Conservation (phyloP, 2,113 vertebrate genomes). For the Egretta garzetta region DNA sequence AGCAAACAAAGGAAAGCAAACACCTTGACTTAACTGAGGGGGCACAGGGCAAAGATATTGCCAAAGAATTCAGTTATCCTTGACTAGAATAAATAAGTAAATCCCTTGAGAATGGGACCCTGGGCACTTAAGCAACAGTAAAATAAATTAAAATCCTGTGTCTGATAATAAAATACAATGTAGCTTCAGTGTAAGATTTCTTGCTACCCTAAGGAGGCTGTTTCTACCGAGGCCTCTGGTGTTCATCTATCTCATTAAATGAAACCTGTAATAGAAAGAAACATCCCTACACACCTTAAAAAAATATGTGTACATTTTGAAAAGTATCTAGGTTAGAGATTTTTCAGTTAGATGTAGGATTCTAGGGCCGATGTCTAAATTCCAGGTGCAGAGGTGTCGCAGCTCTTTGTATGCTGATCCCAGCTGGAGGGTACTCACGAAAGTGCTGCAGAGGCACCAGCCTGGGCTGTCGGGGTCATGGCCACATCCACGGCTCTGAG, state of each 20-base stretch:
- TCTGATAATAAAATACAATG: conserved; percentile 24
- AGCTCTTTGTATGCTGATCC: not conserved
- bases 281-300: not conserved
- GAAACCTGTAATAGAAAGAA: not conserved
- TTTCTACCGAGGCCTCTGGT: not conserved
- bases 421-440: not conserved
- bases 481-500: rapidly evolving
- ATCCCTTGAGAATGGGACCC: not conserved
- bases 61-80: conserved; percentile 23
- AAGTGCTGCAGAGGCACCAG: not conserved
- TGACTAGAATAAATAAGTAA: conserved; percentile 38
- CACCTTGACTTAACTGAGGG: conserved; percentile 14
- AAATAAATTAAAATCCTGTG: conserved; percentile 30
- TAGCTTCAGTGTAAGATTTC: not conserved
- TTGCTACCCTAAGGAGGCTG: not conserved
- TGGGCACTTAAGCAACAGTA: conserved; percentile 12
- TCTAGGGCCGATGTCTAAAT: not conserved
- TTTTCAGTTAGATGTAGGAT: not conserved
- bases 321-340: not conserved
- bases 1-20: conserved; percentile 26
- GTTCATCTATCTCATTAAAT: conserved; percentile 6
- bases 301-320: not conserved
- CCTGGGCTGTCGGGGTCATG: not conserved
- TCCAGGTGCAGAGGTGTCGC: not conserved
- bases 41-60: not conserved